Conservation (phyloP, 1,140 invertebrate species). For the Tetramorium alpestre region DNA sequence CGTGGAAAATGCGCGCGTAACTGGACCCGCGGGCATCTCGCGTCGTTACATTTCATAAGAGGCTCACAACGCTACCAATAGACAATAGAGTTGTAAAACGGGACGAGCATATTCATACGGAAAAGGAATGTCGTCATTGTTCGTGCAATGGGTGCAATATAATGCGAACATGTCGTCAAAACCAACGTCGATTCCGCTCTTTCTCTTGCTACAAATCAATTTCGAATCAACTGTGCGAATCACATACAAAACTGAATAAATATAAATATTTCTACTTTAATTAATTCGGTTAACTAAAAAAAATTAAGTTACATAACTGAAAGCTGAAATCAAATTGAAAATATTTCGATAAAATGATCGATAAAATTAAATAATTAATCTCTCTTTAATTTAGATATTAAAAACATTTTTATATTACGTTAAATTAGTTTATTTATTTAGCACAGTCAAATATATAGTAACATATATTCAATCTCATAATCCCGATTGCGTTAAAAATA, state of each 20-base stretch:
- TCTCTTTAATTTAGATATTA: not conserved
- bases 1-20: not conserved
- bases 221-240: not conserved
- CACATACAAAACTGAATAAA: not conserved
- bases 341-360: not conserved
- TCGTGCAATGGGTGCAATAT: conserved; percentile 37
- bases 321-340: not conserved
- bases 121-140: conserved; percentile 25
- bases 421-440: not conserved
- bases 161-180: conserved; percentile 31
- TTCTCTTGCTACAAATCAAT: conserved; percentile 5
- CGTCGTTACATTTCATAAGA: not conserved
- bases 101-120: conserved; percentile 28
- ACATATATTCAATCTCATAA: not conserved
- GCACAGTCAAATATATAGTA: not conserved
- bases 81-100: conserved; percentile 60
- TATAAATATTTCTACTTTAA: not conserved
- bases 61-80: conserved; percentile 20
- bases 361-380: not conserved
- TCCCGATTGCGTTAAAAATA: not conserved
- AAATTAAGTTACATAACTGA: not conserved
- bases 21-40: not conserved
- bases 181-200: not conserved
- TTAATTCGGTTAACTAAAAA: not conserved
- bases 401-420: not conserved